Base-by-base conservation (phyloP, 1,140 invertebrate genomes). In the Mizuhopecten yessoensis region DNA sequence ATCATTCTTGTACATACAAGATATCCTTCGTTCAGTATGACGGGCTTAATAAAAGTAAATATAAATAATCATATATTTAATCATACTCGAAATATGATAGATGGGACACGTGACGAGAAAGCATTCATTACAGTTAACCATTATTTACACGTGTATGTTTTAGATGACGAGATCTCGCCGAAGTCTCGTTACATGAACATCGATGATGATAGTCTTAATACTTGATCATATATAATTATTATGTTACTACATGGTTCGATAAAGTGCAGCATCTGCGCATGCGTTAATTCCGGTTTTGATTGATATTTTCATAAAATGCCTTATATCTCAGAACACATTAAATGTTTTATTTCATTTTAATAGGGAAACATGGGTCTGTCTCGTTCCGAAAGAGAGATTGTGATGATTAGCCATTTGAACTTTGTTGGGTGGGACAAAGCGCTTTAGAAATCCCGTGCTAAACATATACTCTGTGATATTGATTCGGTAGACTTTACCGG, bases 171-270 rank as follows among this genome's bases (percentile, higher is more conserved):
- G n/a, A 75, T 75, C n/a, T 75, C 57, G 11, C 23, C 17, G 5
- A 29, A 29, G 57, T 5, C 17, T 23, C 29, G 29, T 29, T n/a
- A 75, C 57, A 75, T 75, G 57, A 29, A 75, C n/a, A 17, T 75
- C 2, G 57, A n/a, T 29, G 57, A 29, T n/a, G 17, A 11, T 7
- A 75, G n/a, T 75, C 29, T 17, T 29, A 75, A 75, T 13, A 75
- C 57, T 75, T 75, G 57, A 75, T 75, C n/a, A 75, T n/a, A 29
- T 75, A 75, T 75, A 75, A 75, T 75, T 75, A 75, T 75, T 75
- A 75, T 17, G 29, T 75, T n/a, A 75, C n/a, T n/a, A 75, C 57
- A 75, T 5, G 45, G 10, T 17, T 49, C 10, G 10, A 20, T 49
- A n/a, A n/a, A n/a, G n/a, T n/a, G n/a, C n/a, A n/a, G n/a, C n/a